A percentile compares a stretch with the other conserved stretches of the same genome.
These are phyloP conservation scores for Abrostola tripartita DNA, from an alignment of 2,888 invertebrate species.

Conservation along the genomic window DNA sequence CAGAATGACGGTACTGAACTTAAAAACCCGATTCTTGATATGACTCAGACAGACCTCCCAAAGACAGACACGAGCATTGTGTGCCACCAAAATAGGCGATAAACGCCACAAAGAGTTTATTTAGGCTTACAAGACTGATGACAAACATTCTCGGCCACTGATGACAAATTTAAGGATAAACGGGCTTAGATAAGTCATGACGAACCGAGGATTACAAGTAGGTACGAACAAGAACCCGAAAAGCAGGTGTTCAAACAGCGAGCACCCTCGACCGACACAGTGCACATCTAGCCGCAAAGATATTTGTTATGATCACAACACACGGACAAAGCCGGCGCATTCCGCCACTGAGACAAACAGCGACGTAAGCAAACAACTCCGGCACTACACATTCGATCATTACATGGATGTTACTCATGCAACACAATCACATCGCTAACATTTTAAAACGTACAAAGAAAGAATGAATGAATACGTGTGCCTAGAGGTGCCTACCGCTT, in stretches of 20 bases:
- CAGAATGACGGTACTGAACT: conserved; percentile 7
- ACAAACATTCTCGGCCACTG: conserved; percentile 26
- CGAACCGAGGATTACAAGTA: conserved; percentile 25
- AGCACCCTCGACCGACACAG: conserved; percentile 33
- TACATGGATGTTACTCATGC: conserved; percentile 48
- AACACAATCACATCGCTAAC: conserved; percentile 32
- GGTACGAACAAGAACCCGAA: conserved; percentile 53
- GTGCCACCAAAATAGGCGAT: conserved; percentile 34
- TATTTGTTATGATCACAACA: conserved; percentile 63
- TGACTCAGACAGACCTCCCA: conserved; percentile 44
- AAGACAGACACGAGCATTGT: conserved; percentile 29
- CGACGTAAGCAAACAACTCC: conserved; percentile 52
- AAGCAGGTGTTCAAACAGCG: conserved; percentile 65
- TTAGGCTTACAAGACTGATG: conserved; percentile 20
- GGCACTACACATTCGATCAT: conserved; percentile 55
- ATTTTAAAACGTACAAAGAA: conserved; percentile 11
- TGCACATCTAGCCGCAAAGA: conserved; percentile 47
- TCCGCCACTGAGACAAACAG: conserved; percentile 57
- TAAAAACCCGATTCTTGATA: conserved; percentile 4
- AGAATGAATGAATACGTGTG: conserved; percentile 52
- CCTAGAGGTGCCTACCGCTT: conserved; percentile 58
- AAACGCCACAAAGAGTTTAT: conserved; percentile 34
- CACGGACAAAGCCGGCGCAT: conserved; percentile 62
- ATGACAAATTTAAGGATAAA: conserved; percentile 21
- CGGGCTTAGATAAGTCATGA: conserved; percentile 28